Conservation (phyloP, 2,888 invertebrate species). For the Sericinus montela region DNA sequence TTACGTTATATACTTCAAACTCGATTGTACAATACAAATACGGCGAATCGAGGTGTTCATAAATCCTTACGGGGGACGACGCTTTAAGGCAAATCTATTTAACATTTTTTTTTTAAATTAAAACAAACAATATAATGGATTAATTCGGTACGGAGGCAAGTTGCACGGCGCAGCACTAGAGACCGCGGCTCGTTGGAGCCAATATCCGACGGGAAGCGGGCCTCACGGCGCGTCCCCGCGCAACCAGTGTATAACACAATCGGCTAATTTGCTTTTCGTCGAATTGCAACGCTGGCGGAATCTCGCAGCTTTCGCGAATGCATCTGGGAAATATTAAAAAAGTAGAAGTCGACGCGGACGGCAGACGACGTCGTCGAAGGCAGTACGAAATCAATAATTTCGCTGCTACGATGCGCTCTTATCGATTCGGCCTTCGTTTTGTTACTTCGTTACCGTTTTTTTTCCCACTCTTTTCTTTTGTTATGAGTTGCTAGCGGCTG, state of each 20-base stretch:
- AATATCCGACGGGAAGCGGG: conserved; percentile 1
- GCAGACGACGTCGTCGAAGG: background rate
- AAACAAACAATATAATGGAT: no score
- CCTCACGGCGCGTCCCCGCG: background rate
- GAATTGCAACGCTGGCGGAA: background rate
- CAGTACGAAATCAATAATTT: background rate
- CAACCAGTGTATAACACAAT: background rate
- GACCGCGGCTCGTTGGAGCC: background rate
- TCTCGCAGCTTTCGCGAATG: background rate
- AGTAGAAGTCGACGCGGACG: background rate
- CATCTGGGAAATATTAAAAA: background rate
- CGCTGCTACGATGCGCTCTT: background rate
- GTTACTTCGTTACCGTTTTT: background rate
- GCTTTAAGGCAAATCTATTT: no score
- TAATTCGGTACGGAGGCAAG: background rate
- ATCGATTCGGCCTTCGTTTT: background rate
- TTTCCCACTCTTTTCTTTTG: no score
- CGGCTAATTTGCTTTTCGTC: background rate
- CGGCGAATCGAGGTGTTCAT: no score
- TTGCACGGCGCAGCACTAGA: background rate
- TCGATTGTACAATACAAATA: no score
- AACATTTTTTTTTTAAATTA: no score
- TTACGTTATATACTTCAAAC: no score
- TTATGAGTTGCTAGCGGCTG: no score
- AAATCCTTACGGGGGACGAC: no score